Base-by-base conservation (phyloP, 2,888 invertebrate genomes). In the Chloromyia formosa region DNA sequence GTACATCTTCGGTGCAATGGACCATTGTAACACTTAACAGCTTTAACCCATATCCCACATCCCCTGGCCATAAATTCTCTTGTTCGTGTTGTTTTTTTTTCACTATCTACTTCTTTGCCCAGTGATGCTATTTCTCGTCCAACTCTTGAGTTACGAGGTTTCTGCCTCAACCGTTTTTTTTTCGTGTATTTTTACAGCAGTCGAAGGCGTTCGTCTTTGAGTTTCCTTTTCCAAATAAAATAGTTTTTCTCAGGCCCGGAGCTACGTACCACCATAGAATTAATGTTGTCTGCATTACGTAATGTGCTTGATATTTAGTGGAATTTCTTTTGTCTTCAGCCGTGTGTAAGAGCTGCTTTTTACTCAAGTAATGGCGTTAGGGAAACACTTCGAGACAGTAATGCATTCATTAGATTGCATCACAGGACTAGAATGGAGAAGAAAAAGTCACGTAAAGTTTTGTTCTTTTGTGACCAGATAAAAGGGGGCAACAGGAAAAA, bases 21-120 rank as follows among this genome's bases (percentile, higher is more conserved):
- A 79, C 78, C 79, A 76, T 78, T 77, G 62, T 74, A 79, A 76
- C 77, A 79, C 78, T 79, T 78, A 79, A 78, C 79, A 79, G 78
- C 78, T 78, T 79, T 78, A 78, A 78, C 78, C 78, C 77, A 78
- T 78, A 79, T 78, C 77, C 77, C 76, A 74, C 53, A 68, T 53
- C 68, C 68, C 53, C 53, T 76, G 76, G 78, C 76, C 76, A 78
- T 78, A 78, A 78, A 79, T 79, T 76, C 77, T 75, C 77, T 72
- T 74, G 68, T 68, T 76, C 73, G 22, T 74, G 73, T 74, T 42
- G 42, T 42, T 12, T 42, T 12, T 12, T 42, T 42, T 42, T n/a
- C n/a, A n/a, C n/a, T n/a, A n/a, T n/a, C 42, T 42, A 42, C 77
- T 76, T 77, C 68, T 75, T 72, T 68, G 75, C 73, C n/a, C n/a